phyloP scores from a whole-genome alignment of 2,888 invertebrate genomes.

The Sipha maydis region DNA sequence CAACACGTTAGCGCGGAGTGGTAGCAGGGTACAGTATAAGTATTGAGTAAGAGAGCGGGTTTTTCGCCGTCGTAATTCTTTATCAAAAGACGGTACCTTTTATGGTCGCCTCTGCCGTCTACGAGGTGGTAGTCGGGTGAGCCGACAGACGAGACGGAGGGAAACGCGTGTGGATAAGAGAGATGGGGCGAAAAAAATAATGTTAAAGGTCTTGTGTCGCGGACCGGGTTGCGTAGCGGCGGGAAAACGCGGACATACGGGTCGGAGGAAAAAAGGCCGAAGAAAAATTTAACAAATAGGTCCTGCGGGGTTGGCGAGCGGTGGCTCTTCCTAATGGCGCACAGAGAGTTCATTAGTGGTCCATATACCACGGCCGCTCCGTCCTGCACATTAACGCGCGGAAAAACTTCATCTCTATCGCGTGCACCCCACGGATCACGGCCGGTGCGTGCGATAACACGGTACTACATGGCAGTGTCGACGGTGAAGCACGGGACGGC shows the following conservation, averaged over 20 bases:
- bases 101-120: neutral
- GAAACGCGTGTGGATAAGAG: neutral
- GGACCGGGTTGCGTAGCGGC: neutral
- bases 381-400: conserved; percentile 22
- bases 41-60: conserved; percentile 47
- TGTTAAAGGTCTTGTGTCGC: conserved; percentile 5
- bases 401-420: conserved; percentile 33
- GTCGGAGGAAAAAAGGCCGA: neutral
- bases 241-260: no score
- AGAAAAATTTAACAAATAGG: conserved; percentile 60
- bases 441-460: neutral
- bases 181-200: neutral
- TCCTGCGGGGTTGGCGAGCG: conserved; percentile 38
- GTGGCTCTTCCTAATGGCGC: conserved; percentile 51
- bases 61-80: conserved; percentile 54
- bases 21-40: conserved; percentile 2
- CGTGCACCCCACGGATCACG: neutral
- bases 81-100: conserved; percentile 53
- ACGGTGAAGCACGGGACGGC: neutral
- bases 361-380: neutral
- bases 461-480: neutral
- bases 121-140: no score
- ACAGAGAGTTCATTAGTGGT: conserved; percentile 55
- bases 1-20: neutral
- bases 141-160: no score